Percentiles rank a stretch among this genome's conserved stretches.
Conservation (phyloP, 1,140 invertebrate genomes). For the Acromyrmex heyeri region DNA sequence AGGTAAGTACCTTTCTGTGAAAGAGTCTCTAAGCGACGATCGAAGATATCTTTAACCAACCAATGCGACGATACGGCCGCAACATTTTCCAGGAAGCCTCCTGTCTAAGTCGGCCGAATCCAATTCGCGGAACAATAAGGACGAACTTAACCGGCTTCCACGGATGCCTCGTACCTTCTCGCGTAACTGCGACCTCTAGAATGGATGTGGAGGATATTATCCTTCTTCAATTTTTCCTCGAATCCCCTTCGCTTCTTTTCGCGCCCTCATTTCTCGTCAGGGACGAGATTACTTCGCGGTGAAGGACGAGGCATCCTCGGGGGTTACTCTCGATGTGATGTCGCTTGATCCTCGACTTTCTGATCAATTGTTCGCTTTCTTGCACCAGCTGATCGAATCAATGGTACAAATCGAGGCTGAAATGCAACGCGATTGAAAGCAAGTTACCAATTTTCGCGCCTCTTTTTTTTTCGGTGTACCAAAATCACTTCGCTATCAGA, state of each 20-base stretch:
- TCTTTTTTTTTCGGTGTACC: background rate
- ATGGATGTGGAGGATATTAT: conserved; percentile 62
- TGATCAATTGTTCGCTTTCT: conserved; percentile 53
- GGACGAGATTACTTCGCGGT: conserved; percentile 59
- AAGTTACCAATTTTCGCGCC: conserved; percentile 23
- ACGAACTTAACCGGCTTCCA: conserved; percentile 58
- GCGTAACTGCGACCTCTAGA: conserved; percentile 51
- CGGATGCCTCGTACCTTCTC: conserved; percentile 4
- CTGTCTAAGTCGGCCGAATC: conserved; percentile 60
- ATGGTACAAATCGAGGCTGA: conserved; percentile 49
- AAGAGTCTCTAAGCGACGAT: conserved; percentile 52
- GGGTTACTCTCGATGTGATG: background rate
- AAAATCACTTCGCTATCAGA: conserved; percentile 59
- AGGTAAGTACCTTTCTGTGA: conserved; percentile 19
- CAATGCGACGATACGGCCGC: conserved; percentile 40
- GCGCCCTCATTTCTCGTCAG: conserved; percentile 32
- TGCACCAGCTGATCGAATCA: conserved; percentile 37
- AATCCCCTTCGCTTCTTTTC: conserved; percentile 45
- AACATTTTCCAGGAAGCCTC: conserved; percentile 53
- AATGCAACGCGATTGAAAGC: conserved; percentile 42
- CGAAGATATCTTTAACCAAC: conserved; percentile 19
- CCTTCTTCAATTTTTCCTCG: conserved; percentile 47
- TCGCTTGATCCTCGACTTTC: conserved; percentile 47
- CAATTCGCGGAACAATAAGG: conserved; percentile 76
- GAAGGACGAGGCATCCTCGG: conserved; percentile 49